Percentiles rank a stretch among this genome's conserved stretches.
Conservation (phyloP, 2,113 vertebrate genomes). For the Psettodes erumei region DNA sequence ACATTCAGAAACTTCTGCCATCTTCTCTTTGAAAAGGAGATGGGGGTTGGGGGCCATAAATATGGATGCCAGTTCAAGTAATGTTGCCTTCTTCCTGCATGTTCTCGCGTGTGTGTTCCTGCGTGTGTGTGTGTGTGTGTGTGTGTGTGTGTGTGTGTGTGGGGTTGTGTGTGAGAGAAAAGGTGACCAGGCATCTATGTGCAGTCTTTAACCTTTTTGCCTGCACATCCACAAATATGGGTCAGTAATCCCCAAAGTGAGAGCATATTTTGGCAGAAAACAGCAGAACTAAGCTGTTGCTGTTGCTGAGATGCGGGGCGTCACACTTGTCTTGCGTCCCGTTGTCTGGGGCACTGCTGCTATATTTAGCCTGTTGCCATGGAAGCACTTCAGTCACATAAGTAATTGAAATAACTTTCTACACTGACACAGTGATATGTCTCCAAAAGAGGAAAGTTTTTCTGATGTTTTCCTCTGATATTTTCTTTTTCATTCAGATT, state of each 20-base stretch:
- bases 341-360: conserved; percentile 67
- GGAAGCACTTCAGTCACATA: conserved; percentile 71
- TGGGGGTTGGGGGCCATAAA: conserved; percentile 72
- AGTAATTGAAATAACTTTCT: conserved; percentile 71
- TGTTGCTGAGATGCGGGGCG: conserved; percentile 64
- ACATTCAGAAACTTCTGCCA: conserved; percentile 85
- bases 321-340: conserved; percentile 68
- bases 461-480: neutral
- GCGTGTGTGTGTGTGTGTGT: conserved; percentile 9
- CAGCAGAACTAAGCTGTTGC: conserved; percentile 80
- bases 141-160: neutral
- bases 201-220: conserved; percentile 85
- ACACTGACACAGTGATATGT: conserved; percentile 24
- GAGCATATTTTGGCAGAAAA: conserved; percentile 68
- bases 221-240: conserved; percentile 81
- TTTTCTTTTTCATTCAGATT: neutral
- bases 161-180: conserved; percentile 3
- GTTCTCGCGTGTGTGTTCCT: conserved; percentile 26
- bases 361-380: conserved; percentile 79
- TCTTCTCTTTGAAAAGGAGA: conserved; percentile 73
- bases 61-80: conserved; percentile 80
- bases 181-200: conserved; percentile 50
- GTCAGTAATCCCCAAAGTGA: conserved; percentile 84
- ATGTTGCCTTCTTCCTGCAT: conserved; percentile 64
- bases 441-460: conserved; percentile 28